Evolutionary conservation across 2,113 vertebrate species (phyloP).

Genomic region (Anoura caudifer): DNA sequence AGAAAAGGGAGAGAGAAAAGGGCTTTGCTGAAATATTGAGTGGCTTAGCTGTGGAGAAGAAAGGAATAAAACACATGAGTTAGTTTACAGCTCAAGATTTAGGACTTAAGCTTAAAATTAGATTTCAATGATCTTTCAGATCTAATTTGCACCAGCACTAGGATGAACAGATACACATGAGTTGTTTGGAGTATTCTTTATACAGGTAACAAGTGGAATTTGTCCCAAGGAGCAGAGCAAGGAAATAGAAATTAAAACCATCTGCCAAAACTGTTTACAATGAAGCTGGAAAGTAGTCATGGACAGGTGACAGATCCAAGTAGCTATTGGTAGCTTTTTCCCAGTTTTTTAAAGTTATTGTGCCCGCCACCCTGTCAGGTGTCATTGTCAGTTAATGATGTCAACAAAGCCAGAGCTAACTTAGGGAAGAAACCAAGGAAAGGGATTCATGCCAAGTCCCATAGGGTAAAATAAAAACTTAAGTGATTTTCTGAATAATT

Average conservation of each 20-base stretch:
- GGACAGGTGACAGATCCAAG: slow-evolving; percentile 18
- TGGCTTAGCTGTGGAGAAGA: slow-evolving; percentile 33
- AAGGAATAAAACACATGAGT: slow-evolving; percentile 16
- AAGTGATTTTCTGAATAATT: neutral
- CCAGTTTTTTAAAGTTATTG: neutral
- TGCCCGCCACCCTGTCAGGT: neutral
- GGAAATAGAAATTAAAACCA: slow-evolving; percentile 42
- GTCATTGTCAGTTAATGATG: slow-evolving; percentile 38
- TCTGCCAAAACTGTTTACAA: neutral
- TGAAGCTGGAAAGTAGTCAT: slow-evolving; percentile 27
- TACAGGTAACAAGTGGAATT: slow-evolving; percentile 43
- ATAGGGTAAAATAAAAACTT: neutral
- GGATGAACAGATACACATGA: neutral
- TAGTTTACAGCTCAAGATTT: slow-evolving; percentile 55
- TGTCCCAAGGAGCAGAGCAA: slow-evolving; percentile 40
- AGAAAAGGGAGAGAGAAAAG: too few relatives aligned
- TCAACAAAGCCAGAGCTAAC: neutral
- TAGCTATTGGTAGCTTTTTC: neutral
- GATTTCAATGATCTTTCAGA: slow-evolving; percentile 22
- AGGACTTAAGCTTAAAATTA: slow-evolving; percentile 37
- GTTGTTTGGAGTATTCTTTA: slow-evolving; percentile 40
- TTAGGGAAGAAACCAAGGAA: neutral
- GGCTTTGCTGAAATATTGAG: slow-evolving; percentile 30
- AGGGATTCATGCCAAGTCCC: neutral
- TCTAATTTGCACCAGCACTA: slow-evolving; percentile 59